Conservation (phyloP, 2,888 invertebrate genomes). For the Rotaria macrura region DNA sequence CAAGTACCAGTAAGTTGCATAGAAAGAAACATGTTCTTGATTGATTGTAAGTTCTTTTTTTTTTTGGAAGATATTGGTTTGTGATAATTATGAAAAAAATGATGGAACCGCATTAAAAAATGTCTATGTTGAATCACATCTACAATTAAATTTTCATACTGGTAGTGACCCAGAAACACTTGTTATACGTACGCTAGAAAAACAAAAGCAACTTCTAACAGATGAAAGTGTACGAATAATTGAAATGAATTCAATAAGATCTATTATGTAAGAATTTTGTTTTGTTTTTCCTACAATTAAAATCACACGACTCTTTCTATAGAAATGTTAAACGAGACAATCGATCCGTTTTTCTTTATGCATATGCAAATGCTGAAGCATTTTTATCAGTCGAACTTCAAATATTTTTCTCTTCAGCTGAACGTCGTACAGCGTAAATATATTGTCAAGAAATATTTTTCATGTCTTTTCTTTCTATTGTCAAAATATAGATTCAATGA, state of each 20-base stretch:
- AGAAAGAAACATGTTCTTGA: no score
- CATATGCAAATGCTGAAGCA: constrained; percentile 16
- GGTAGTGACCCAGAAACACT: neutral
- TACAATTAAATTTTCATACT: constrained; percentile 6
- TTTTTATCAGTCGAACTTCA: neutral
- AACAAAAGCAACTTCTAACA: neutral
- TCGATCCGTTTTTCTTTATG: neutral
- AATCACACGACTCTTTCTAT: neutral
- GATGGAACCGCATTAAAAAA: no score
- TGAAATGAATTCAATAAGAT: neutral
- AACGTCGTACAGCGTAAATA: constrained; percentile 6
- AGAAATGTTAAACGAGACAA: constrained; percentile 17
- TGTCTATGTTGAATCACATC: neutral
- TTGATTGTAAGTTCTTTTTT: no score
- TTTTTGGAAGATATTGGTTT: no score
- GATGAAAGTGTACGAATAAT: neutral
- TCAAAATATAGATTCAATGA: neutral
- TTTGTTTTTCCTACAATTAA: neutral
- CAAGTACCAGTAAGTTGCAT: neutral
- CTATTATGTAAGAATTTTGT: neutral
- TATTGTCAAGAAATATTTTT: no score
- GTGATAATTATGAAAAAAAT: no score
- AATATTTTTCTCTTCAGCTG: constrained; percentile 8
- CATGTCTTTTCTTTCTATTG: no score
- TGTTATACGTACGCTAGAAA: neutral